Evolutionary conservation across 2,113 vertebrate species (phyloP), one percentile per base, ranked within the genome.

Genomic region (Callopanchax toddi): DNA sequence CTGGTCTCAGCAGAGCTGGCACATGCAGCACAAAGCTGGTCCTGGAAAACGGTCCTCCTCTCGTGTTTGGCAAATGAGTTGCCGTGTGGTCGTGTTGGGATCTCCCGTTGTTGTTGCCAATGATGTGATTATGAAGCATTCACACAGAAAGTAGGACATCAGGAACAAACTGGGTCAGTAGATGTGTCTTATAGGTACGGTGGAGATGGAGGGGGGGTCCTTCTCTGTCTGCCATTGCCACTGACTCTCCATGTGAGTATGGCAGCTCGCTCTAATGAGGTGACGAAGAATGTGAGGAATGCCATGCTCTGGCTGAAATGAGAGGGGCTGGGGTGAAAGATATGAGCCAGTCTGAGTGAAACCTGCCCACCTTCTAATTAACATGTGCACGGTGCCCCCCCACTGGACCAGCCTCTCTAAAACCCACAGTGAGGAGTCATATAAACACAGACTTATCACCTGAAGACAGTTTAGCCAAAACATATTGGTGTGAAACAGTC

Each of bases 201-300:
- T 12, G 11, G 46, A 49, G 58, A 54, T 25, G 6, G 37, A 39
- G 20, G 49, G 44, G 29, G 43, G 34, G 36, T 42, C 71, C 75
- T 82, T 81, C 68, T 80, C 63, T 48, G 49, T 81, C 78, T 74
- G 77, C 79, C 80, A 79, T 78, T 64, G 65, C 78, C 80, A 44
- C 29, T 23, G 72, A 49, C 74, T 79, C 74, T 71, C 40, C 64
- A 37, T 84, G 64, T 69, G 78, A 80, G 76, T 67, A 74, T 67
- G 78, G 81, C 67, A 51, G 81, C 67, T 78, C 46, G 44, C 76
- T 82, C 86, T 91, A 92, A 92, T 91, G 89, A 93, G 88, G 86
- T 90, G 86, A 78, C 76, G 45, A 82, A 87, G 91, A 92, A 93
- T 91, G 88, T 46, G 73, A 89, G 64, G 91, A 93, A 93, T 92